A percentile compares a stretch with the other conserved stretches of the same genome.
phyloP scores from a whole-genome alignment of 2,113 vertebrate species.

The Columba janthina region DNA sequence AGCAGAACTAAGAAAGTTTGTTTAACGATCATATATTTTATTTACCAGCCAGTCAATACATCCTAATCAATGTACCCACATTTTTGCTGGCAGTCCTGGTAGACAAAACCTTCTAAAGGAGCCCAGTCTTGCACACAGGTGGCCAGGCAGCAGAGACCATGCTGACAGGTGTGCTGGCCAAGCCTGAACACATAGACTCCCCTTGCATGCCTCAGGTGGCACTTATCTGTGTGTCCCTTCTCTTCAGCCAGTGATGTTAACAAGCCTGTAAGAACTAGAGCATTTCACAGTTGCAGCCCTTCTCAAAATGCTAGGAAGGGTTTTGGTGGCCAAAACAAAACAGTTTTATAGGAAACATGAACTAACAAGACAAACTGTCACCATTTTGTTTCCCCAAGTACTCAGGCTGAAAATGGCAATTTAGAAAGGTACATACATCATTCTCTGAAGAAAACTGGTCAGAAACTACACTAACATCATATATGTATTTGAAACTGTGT shows the following conservation, averaged over 20 bases:
- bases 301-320: not conserved
- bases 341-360: not conserved
- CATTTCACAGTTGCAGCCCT: not conserved
- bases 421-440: not conserved
- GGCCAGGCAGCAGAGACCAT: not conserved
- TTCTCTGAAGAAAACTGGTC: not conserved
- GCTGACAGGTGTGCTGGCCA: not conserved
- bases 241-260: not conserved
- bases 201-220: not conserved
- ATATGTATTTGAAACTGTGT: not conserved
- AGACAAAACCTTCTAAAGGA: not conserved
- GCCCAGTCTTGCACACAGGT: not conserved
- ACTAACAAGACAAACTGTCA: not conserved
- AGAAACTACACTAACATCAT: not conserved
- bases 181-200: not conserved
- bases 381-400: not conserved
- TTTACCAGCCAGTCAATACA: not conserved
- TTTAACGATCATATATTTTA: not conserved
- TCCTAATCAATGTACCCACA: not conserved
- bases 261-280: not conserved
- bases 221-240: not conserved
- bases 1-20: not conserved
- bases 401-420: not conserved
- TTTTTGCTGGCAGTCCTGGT: not conserved
- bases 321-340: not conserved